Conservation (phyloP, 2,888 invertebrate species). For the Rhorus exstirpatorius region DNA sequence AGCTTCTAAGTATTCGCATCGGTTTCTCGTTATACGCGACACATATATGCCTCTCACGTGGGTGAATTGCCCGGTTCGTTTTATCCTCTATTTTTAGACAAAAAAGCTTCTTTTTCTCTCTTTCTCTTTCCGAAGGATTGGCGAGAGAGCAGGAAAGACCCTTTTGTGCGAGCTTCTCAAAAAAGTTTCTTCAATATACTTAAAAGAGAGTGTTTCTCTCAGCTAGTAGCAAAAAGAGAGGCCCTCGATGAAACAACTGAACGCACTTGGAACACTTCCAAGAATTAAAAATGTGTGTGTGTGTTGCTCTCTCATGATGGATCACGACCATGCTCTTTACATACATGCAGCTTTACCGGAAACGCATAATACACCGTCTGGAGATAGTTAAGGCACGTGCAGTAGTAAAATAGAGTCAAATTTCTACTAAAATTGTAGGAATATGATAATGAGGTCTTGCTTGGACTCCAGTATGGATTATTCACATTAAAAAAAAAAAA, state of each 20-base stretch:
- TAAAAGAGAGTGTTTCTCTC: slow-evolving; percentile 39
- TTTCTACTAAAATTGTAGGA: too few species aligned
- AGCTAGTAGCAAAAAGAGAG: slow-evolving; percentile 31
- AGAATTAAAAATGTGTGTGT: slow-evolving; percentile 51
- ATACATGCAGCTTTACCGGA: slow-evolving; percentile 50
- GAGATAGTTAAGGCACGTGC: background rate
- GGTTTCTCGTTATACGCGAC: slow-evolving; percentile 54
- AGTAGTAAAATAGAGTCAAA: too few species aligned
- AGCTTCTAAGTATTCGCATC: slow-evolving; percentile 56
- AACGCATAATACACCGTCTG: slow-evolving; percentile 14
- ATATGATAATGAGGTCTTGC: too few species aligned
- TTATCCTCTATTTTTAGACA: slow-evolving; percentile 40
- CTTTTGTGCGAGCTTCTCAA: slow-evolving; percentile 46
- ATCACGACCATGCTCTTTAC: slow-evolving; percentile 1
- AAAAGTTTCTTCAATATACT: background rate
- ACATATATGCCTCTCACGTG: slow-evolving; percentile 15
- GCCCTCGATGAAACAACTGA: slow-evolving; percentile 55
- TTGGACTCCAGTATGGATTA: too few species aligned
- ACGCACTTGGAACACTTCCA: slow-evolving; percentile 67
- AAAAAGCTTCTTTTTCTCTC: slow-evolving; percentile 20
- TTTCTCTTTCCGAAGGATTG: slow-evolving; percentile 28
- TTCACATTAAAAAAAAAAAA: too few species aligned
- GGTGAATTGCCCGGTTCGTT: slow-evolving; percentile 18
- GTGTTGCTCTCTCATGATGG: background rate
- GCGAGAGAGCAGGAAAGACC: slow-evolving; percentile 28